Conservation (phyloP, 2,797 vertebrate genomes). For the Limosa lapponica region DNA sequence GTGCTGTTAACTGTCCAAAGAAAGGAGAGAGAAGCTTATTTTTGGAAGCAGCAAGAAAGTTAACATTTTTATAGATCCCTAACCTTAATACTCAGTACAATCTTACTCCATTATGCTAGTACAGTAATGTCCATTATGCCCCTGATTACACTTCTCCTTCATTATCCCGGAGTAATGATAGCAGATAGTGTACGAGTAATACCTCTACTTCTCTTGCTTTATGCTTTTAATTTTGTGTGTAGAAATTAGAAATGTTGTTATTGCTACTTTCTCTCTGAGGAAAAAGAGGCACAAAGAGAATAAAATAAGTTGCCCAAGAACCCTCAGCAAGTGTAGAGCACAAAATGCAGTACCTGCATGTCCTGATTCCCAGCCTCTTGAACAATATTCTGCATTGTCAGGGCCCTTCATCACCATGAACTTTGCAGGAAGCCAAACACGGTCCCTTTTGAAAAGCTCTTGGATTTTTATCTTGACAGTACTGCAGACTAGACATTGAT, state of each 20-base stretch:
- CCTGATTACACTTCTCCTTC: background rate
- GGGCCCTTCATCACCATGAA: background rate
- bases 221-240: background rate
- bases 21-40: background rate
- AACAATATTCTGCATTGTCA: background rate
- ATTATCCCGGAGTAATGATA: background rate
- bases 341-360: background rate
- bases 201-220: background rate
- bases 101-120: background rate
- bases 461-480: slow-evolving; percentile 10
- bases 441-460: background rate
- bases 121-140: background rate
- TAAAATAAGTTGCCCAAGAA: background rate
- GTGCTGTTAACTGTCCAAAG: background rate
- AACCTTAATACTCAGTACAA: background rate
- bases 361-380: background rate
- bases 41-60: background rate
- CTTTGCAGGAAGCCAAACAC: background rate
- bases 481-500: background rate
- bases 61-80: background rate
- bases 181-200: background rate
- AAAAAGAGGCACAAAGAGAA: background rate
- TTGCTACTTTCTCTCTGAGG: background rate
- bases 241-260: background rate
- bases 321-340: background rate